phyloP scores from a whole-genome alignment of 2,888 invertebrate species.

The Morinoia aosen region DNA sequence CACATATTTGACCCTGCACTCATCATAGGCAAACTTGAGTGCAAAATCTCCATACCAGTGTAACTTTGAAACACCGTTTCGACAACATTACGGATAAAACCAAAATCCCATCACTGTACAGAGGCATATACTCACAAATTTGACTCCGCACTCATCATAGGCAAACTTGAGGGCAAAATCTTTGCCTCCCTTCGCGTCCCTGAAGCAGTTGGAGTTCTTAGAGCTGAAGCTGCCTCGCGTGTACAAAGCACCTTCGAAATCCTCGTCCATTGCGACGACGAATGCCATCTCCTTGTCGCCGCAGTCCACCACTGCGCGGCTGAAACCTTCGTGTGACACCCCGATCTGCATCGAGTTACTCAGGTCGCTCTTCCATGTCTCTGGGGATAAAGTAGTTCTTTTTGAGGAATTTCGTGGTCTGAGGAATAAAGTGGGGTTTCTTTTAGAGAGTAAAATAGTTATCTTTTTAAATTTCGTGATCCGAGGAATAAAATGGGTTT shows the following conservation, averaged over 20 bases:
- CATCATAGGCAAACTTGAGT: slow-evolving; percentile 76
- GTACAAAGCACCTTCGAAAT: slow-evolving; percentile 78
- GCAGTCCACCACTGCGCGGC: slow-evolving; percentile 64
- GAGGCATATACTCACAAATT: slow-evolving; percentile 71
- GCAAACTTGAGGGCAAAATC: slow-evolving; percentile 76
- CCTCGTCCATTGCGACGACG: slow-evolving; percentile 70
- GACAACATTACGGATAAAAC: too few relatives aligned
- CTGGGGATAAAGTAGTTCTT: slow-evolving; percentile 2
- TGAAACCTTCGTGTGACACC: slow-evolving; percentile 57
- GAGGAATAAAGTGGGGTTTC: too few relatives aligned
- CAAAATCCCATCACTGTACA: too few relatives aligned
- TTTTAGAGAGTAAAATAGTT: not conserved
- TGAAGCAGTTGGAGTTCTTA: slow-evolving; percentile 76
- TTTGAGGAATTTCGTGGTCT: too few relatives aligned
- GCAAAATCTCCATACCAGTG: too few relatives aligned
- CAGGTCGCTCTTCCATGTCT: slow-evolving; percentile 59
- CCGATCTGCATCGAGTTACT: slow-evolving; percentile 57
- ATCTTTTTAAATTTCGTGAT: not conserved
- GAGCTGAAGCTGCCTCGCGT: slow-evolving; percentile 78
- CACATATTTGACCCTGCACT: slow-evolving; percentile 76
- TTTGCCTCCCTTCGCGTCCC: slow-evolving; percentile 73
- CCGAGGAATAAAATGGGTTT: too few relatives aligned
- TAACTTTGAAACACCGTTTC: too few relatives aligned
- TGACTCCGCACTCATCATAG: slow-evolving; percentile 76
- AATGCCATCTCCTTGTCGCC: slow-evolving; percentile 64